Evolutionary conservation across 2,113 vertebrate species (phyloP).

Genomic region (Psephotus haematonotus): DNA sequence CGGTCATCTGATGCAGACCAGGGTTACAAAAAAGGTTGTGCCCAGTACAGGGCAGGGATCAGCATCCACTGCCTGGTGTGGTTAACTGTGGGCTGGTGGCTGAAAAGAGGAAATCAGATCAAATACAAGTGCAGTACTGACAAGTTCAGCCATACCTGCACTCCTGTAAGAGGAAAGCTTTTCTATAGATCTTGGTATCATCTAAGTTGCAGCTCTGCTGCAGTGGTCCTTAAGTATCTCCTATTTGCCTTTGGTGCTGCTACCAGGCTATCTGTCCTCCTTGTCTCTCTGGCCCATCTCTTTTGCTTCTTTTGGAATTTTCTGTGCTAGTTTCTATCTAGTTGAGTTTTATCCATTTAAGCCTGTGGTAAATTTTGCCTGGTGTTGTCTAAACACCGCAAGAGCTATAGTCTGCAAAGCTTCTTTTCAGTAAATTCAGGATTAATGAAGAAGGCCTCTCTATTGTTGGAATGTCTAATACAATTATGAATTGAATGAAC

Average conservation of each 20-base stretch:
- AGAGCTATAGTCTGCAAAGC: slow-evolving; percentile 41
- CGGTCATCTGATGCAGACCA: slow-evolving; percentile 13
- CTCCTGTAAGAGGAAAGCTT: neutral
- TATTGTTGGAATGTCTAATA: slow-evolving; percentile 67
- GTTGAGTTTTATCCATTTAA: slow-evolving; percentile 7
- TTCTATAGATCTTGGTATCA: neutral
- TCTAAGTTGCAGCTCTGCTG: neutral
- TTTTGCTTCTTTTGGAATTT: neutral
- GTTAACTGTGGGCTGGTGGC: neutral
- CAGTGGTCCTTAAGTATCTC: fast-evolving
- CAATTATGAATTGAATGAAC: slow-evolving; percentile 65
- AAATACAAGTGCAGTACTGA: fast-evolving
- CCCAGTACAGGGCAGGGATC: neutral
- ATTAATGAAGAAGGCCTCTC: slow-evolving; percentile 68
- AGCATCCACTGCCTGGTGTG: neutral
- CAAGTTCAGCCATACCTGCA: fast-evolving
- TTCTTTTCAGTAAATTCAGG: slow-evolving; percentile 67
- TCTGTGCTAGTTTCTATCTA: neutral
- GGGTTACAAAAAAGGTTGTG: slow-evolving; percentile 19
- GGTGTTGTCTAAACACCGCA: neutral
- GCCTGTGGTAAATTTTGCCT: slow-evolving; percentile 23
- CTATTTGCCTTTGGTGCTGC: neutral
- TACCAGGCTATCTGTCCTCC: neutral
- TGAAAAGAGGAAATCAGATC: neutral
- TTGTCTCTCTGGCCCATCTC: neutral